A percentile compares a stretch with the other conserved stretches of the same genome.
Conservation (phyloP, 2,113 vertebrate genomes). For the Numenius arquata region DNA sequence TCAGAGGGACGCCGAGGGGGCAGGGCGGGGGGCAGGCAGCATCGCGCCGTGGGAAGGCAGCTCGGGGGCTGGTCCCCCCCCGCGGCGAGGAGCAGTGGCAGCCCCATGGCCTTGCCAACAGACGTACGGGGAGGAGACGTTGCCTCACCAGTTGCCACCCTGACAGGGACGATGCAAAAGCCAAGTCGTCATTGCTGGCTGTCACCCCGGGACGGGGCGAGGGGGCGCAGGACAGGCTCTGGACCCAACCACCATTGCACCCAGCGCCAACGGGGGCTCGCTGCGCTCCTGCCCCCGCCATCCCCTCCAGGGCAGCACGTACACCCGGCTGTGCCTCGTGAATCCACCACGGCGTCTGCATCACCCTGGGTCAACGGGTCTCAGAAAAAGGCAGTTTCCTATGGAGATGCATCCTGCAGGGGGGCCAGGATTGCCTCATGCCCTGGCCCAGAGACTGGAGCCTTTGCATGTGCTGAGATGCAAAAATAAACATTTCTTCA, state of each 20-base stretch:
- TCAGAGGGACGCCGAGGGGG: background rate
- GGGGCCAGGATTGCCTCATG: background rate
- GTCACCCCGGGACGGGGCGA: accelerated
- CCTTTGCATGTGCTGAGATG: background rate
- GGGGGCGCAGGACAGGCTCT: background rate
- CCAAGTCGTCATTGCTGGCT: accelerated
- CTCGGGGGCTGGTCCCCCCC: background rate
- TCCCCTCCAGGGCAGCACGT: accelerated
- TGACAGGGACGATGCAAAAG: accelerated
- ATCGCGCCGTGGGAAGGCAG: background rate
- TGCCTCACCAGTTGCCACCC: accelerated
- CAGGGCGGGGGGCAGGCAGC: background rate
- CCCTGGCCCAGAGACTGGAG: accelerated
- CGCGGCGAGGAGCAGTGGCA: accelerated
- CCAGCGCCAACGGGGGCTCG: accelerated
- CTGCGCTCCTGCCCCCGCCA: background rate
- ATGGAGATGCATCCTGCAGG: background rate
- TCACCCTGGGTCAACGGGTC: accelerated
- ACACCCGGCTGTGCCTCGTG: accelerated
- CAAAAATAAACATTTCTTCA: background rate
- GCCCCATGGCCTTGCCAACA: background rate
- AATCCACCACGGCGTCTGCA: accelerated
- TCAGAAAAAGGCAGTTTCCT: background rate
- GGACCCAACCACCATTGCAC: accelerated
- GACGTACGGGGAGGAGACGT: accelerated